phyloP scores from a whole-genome alignment of 2,888 invertebrate genomes.

The Archips xylosteana region DNA sequence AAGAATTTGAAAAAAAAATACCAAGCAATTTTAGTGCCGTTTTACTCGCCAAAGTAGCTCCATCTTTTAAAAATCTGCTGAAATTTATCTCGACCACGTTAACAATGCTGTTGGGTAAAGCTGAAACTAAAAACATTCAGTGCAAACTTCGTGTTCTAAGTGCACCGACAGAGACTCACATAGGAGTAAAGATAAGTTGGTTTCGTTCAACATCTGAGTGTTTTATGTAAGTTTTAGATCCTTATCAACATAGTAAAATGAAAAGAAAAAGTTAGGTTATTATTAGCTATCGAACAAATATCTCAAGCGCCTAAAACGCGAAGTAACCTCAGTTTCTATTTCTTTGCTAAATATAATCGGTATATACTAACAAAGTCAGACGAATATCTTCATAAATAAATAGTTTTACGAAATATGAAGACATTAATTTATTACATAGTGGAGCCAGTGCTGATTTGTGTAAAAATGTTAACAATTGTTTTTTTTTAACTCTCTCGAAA shows the following conservation, averaged over 20 bases:
- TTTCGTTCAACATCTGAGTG: neutral
- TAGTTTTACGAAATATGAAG: neutral
- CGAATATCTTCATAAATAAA: no score
- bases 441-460: neutral
- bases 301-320: neutral
- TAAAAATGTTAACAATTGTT: no score
- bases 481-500: no score
- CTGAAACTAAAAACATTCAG: neutral
- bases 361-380: conserved; percentile 37
- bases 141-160: neutral
- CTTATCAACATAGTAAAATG: neutral
- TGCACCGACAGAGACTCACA: neutral
- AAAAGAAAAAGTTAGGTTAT: no score
- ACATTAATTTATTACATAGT: neutral
- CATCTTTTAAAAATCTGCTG: neutral
- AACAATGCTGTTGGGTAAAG: neutral
- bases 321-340: neutral
- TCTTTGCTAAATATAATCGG: conserved; percentile 37
- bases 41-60: neutral
- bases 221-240: neutral
- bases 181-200: neutral
- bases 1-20: no score
- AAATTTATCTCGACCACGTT: neutral
- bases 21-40: neutral
- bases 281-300: neutral